Evolutionary conservation across 2,113 vertebrate genomes (phyloP).

Genomic region (Oncorhynchus kisutch): DNA sequence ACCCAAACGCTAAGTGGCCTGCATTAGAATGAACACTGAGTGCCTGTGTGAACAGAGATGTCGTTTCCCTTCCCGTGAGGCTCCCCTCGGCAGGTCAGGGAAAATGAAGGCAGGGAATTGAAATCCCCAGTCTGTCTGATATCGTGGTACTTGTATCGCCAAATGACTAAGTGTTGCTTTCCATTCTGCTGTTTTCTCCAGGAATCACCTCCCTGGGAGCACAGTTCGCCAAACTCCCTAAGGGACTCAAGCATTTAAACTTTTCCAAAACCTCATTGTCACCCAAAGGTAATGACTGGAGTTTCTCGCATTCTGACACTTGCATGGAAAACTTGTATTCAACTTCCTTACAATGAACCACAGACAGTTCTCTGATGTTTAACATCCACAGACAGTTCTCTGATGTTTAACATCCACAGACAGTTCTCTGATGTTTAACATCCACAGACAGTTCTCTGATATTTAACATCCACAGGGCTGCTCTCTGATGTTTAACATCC

Average conservation of each 20-base stretch:
- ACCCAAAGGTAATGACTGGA: slow-evolving; percentile 84
- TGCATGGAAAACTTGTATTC: not conserved
- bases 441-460: too few species aligned
- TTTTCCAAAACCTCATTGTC: slow-evolving; percentile 95
- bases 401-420: not conserved
- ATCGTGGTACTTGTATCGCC: too few species aligned
- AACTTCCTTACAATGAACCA: not conserved
- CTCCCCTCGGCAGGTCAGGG: not conserved
- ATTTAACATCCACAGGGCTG: too few species aligned
- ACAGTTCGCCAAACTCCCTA: slow-evolving; percentile 92
- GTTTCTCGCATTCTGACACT: not conserved
- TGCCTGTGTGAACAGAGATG: too few species aligned
- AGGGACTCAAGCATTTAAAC: slow-evolving; percentile 92
- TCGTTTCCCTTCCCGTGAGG: too few species aligned
- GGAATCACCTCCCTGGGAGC: slow-evolving; percentile 88
- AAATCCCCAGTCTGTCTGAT: not conserved
- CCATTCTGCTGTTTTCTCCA: slow-evolving; percentile 40
- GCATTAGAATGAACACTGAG: too few species aligned
- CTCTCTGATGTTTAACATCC: too few species aligned
- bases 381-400: not conserved
- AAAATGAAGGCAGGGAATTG: not conserved
- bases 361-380: not conserved
- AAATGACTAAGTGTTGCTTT: not conserved
- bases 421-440: too few species aligned
- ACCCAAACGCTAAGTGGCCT: too few species aligned